Evolutionary conservation across 1,140 invertebrate genomes (phyloP).

Genomic region (Trachymyrmex cornetzi): DNA sequence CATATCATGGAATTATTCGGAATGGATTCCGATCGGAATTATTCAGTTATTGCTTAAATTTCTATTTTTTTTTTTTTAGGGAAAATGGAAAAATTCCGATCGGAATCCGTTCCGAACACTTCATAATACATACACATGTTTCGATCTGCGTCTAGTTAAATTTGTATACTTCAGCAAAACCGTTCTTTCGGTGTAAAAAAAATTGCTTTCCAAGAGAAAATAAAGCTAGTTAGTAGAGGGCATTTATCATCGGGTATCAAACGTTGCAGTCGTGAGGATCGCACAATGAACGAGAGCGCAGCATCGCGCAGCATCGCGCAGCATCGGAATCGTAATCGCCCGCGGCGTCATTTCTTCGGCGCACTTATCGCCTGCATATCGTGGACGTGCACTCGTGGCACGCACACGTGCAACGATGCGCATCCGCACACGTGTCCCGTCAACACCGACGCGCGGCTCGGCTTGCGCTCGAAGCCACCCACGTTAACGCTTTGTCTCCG

Average conservation of each 20-base stretch:
- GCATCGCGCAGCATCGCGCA: slow-evolving; percentile 22
- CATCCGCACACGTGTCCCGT: slow-evolving; percentile 48
- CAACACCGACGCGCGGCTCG: slow-evolving; percentile 28
- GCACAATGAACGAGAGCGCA: slow-evolving; percentile 40
- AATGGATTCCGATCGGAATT: too few relatives aligned
- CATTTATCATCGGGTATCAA: slow-evolving; percentile 3
- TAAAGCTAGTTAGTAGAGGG: neutral
- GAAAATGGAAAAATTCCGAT: too few relatives aligned
- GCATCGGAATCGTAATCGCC: slow-evolving; percentile 43
- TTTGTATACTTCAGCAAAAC: too few relatives aligned
- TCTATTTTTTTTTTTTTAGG: too few relatives aligned
- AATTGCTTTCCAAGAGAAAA: neutral
- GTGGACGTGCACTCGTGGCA: neutral
- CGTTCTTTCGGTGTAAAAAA: neutral
- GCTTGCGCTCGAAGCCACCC: slow-evolving; percentile 65
- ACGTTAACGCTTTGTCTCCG: slow-evolving; percentile 76
- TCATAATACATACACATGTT: too few relatives aligned
- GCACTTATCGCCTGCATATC: slow-evolving; percentile 68
- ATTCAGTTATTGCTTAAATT: too few relatives aligned
- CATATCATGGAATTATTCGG: too few relatives aligned
- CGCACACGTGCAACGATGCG: slow-evolving; percentile 34
- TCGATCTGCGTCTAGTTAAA: too few relatives aligned
- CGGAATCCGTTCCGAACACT: too few relatives aligned
- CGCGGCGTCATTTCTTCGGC: slow-evolving; percentile 57
- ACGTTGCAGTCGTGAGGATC: neutral